Evolutionary conservation across 1,140 invertebrate species (phyloP), one percentile per base, ranked within the genome.

Genomic region (Leptopilina boulardi): DNA sequence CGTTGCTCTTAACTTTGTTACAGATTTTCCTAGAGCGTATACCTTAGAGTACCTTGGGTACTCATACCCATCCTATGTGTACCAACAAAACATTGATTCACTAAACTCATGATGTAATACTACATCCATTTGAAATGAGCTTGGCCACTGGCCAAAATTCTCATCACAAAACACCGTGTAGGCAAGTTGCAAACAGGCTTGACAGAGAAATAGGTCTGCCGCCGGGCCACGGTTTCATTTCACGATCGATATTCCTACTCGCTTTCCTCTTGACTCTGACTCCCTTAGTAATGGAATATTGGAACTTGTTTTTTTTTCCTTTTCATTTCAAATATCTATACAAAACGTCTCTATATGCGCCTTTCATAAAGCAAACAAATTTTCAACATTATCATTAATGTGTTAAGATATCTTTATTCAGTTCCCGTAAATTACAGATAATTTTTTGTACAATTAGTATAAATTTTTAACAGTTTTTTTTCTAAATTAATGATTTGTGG

Each of bases 21-120:
- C 5, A 38, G 34, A 38, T 8, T 38, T 38, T 38, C 9, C 34
- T 38, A 3, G 34, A 38, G 34, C 3, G 34, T 38, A n/a, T n/a
- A 38, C 34, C 59, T 30, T 11, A 51, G 47, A 18, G 13, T 51
- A 15, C 19, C 10, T 21, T 6, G 18, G 19, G 26, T 21, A 26
- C 23, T 59, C 5, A n/a, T 66, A 66, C 26, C 10, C 13, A 66
- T 66, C 13, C 23, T 74, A 59, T 72, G 77, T 81, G 77, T 81
- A 79, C 81, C 80, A 75, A 86, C 82, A 84, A 86, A 88, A 86
- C 85, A 88, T 88, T 88, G 87, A 88, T 88, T 88, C 83, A 82
- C 87, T 87, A 88, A 88, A 87, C 83, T 87, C 86, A 86, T 88
- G 86, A 87, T 87, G 86, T 88, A 87, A 88, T 87, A 59, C 56